phyloP scores from a whole-genome alignment of 2,797 vertebrate genomes.

The Tiaroga cobitis region DNA sequence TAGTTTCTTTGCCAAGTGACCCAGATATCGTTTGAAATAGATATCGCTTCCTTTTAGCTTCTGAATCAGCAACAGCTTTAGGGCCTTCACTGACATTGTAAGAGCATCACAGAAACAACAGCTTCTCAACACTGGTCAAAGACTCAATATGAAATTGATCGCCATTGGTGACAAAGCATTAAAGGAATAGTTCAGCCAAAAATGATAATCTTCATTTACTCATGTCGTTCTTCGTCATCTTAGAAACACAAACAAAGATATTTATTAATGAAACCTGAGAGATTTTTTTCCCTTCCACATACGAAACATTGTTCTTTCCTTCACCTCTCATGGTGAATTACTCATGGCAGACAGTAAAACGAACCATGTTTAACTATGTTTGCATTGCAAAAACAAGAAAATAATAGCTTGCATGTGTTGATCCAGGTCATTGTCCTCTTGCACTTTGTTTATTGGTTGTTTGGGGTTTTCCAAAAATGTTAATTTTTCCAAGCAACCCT shows the following conservation, averaged over 20 bases:
- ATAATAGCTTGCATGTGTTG: conserved; percentile 14
- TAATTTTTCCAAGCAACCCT: conserved; percentile 63
- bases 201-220: not conserved
- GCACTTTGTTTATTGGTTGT: conserved; percentile 20
- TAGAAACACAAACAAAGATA: not conserved
- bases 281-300: not conserved
- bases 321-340: not conserved
- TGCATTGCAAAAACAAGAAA: conserved; percentile 1
- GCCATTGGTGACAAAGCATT: not conserved
- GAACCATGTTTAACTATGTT: not conserved
- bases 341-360: not conserved
- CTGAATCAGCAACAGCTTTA: not conserved
- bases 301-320: conserved; percentile 3
- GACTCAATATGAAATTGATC: not conserved
- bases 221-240: not conserved
- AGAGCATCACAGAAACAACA: not conserved
- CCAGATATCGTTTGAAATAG: not conserved
- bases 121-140: not conserved
- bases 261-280: not conserved
- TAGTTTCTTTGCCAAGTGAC: not conserved
- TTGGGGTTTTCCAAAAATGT: conserved; percentile 40
- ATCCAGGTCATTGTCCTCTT: conserved; percentile 26
- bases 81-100: not conserved
- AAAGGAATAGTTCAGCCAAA: not conserved
- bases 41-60: not conserved